Percentiles rank a stretch among this genome's conserved stretches.
These are phyloP conservation scores for Semotilus atromaculatus DNA, from an alignment of 2,797 vertebrate genomes.

Conservation along the genomic window DNA sequence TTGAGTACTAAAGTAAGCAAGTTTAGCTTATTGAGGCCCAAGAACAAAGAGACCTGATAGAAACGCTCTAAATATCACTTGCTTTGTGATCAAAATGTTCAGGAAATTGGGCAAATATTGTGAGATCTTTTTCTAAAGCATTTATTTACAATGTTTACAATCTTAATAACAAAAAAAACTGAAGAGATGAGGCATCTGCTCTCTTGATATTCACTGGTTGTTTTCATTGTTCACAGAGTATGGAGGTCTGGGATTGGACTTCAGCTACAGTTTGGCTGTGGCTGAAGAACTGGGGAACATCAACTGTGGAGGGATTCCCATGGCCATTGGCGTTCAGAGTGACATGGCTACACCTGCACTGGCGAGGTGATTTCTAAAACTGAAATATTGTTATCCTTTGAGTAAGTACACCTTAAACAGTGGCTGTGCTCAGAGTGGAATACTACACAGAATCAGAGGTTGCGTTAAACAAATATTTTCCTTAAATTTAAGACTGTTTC, in stretches of 20 bases:
- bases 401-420: not conserved
- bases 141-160: not conserved
- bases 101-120: not conserved
- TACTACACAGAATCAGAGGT: not conserved
- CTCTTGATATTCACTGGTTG: not conserved
- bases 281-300: slow-evolving; percentile 87
- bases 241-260: slow-evolving; percentile 88
- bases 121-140: not conserved
- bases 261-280: slow-evolving; percentile 86
- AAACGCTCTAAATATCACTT: not conserved
- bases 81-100: not conserved
- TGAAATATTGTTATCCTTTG: not conserved
- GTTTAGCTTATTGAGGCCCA: not conserved
- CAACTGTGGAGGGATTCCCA: slow-evolving; percentile 83
- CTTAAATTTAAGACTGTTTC: not conserved
- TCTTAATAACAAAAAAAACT: not conserved
- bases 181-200: slow-evolving; percentile 18
- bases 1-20: not conserved
- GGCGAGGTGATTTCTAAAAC: slow-evolving; percentile 77
- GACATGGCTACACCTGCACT: slow-evolving; percentile 90
- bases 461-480: not conserved
- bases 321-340: slow-evolving; percentile 88
- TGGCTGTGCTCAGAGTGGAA: not conserved
- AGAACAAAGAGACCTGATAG: not conserved
- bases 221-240: slow-evolving; percentile 77